Evolutionary conservation across 2,113 vertebrate genomes (phyloP), one percentile per base, ranked within the genome.

Genomic region (Haplotaxodon microlepis): DNA sequence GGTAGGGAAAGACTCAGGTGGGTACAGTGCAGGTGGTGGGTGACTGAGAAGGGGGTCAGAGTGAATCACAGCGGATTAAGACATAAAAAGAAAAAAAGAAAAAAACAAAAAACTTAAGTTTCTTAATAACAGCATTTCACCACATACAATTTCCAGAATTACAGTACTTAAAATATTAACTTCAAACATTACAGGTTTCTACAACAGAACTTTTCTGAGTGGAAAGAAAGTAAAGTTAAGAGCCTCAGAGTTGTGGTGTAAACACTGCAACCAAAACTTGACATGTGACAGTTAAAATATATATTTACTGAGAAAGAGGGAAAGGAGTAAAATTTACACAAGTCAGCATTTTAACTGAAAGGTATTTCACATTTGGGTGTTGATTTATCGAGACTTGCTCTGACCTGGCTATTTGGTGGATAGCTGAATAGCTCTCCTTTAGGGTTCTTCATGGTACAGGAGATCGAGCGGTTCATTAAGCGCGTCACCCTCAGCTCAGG

Each of bases 401-500:
- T 92, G 73, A 96, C 99, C 99, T 99, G 99, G 96, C 98, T 99
- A 94, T 98, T 95, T 9, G 98, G 97, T 51, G 98, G 98, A 79
- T 97, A 97, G 93, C 98, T 98, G 2, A 98, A 99, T 91, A 99
- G 97, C 88, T 99, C 99, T 89, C 97, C 97, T 94, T 99, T 99
- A 47, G 98, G 98, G 86, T 98, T 99, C 96, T 99, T 99, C 97
- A 99, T 97, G 14, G 98, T 98, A 71, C 98, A 99, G 53, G 98
- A 99, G 91, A 99, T 96, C 0, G 98, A 99, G 56, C 98, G 98
- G 94, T 98, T 99, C 98, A 99, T 99, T 87, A 99, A 97, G 73
- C 98, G 97, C 71, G 98, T 98, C 93, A 98, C 97, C 0, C 98
- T 97, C 92, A 98, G 96, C 93, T 99, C 98, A 0, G 98, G 97